Evolutionary conservation across 1,140 invertebrate genomes (phyloP).

Genomic region (Tetramorium alpestre): DNA sequence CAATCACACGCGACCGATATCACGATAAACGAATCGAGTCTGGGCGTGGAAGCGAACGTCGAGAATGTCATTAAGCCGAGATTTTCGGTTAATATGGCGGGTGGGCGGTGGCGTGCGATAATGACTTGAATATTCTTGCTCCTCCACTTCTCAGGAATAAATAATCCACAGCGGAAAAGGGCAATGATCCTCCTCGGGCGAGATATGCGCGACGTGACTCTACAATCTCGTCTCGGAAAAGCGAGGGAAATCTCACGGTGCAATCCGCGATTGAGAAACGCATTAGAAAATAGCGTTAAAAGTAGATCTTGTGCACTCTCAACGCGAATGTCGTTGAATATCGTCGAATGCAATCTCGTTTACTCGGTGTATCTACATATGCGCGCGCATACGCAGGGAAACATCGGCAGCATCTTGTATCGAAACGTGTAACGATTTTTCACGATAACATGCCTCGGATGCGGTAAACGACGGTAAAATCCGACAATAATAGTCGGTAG

Average conservation of each 20-base stretch:
- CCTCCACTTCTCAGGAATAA: not conserved
- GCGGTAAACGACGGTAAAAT: not conserved
- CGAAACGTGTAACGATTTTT: conserved; percentile 37
- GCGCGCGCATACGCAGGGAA: not conserved
- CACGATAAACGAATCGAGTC: not conserved
- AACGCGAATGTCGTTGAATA: not conserved
- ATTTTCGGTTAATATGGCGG: conserved; percentile 9
- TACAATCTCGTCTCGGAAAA: not conserved
- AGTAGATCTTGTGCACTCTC: not conserved
- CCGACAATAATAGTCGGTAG: too few relatives aligned
- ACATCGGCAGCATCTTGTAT: conserved; percentile 11
- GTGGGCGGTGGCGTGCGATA: not conserved
- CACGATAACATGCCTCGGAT: not conserved
- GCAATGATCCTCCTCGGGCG: not conserved
- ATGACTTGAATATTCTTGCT: not conserved
- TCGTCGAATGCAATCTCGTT: not conserved
- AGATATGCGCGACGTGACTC: not conserved
- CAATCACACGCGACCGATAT: not conserved
- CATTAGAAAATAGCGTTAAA: conserved; percentile 2
- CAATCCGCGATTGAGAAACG: not conserved
- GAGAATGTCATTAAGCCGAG: conserved; percentile 23
- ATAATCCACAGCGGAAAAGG: not conserved
- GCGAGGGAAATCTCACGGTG: not conserved
- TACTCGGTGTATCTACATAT: not conserved
- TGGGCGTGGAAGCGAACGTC: not conserved